Evolutionary conservation across 2,888 invertebrate species (phyloP).

Genomic region (Hydrotaea cyrtoneurina): DNA sequence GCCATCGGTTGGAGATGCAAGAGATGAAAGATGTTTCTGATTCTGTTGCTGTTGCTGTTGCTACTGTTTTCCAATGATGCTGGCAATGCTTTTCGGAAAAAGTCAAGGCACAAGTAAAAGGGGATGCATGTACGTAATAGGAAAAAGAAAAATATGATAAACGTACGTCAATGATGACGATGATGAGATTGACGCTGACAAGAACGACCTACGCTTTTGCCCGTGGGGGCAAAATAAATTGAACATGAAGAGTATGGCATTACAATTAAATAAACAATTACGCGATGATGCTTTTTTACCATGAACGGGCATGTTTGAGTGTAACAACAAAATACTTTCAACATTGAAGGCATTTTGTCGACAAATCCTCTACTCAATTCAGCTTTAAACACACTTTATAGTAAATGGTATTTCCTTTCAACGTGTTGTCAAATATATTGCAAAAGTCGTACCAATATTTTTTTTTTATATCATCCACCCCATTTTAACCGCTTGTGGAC

Average conservation of each 20-base stretch:
- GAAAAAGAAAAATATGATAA: constrained; percentile 14
- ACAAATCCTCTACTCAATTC: too few relatives aligned
- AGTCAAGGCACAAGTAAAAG: not conserved
- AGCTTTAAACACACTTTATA: too few relatives aligned
- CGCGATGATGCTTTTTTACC: not conserved
- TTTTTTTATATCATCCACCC: too few relatives aligned
- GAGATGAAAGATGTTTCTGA: not conserved
- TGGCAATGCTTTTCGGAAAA: constrained; percentile 29
- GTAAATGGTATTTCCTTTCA: too few relatives aligned
- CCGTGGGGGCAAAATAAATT: not conserved
- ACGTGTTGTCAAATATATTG: too few relatives aligned
- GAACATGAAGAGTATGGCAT: constrained; percentile 21
- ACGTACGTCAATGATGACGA: constrained; percentile 26
- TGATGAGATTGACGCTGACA: constrained; percentile 15
- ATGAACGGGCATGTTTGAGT: not conserved
- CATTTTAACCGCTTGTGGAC: too few relatives aligned
- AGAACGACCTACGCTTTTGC: not conserved
- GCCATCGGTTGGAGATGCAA: constrained; percentile 11
- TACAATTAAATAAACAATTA: constrained; percentile 25
- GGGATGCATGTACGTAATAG: not conserved
- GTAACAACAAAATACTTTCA: too few relatives aligned
- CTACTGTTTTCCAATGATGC: constrained; percentile 16
- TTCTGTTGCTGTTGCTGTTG: constrained; percentile 17
- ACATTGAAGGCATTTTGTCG: too few relatives aligned
- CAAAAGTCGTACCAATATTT: too few relatives aligned